A percentile compares a stretch with the other conserved stretches of the same genome.
phyloP scores from a whole-genome alignment of 2,797 vertebrate species.

The Sebastes trivittatus region DNA sequence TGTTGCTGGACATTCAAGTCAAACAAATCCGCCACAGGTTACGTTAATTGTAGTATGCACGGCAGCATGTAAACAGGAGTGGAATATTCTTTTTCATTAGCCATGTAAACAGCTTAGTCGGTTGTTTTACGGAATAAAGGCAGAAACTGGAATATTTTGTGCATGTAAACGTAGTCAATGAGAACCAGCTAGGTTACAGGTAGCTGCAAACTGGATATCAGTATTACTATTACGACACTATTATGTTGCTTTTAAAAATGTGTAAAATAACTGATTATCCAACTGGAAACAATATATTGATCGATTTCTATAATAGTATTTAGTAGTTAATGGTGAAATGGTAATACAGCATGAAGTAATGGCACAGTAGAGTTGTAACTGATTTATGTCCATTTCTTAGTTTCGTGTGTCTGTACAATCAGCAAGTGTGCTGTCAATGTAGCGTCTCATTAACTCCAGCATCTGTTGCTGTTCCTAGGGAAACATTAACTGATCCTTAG shows the following conservation, averaged over 20 bases:
- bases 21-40: too few relatives aligned
- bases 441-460: slow-evolving; percentile 46
- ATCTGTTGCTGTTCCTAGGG: slow-evolving; percentile 70
- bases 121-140: too few relatives aligned
- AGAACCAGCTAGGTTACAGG: background rate
- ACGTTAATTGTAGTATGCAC: accelerated
- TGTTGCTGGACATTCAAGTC: too few relatives aligned
- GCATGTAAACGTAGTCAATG: background rate
- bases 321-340: background rate
- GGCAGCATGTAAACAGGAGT: too few relatives aligned
- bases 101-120: too few relatives aligned
- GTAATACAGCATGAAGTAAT: background rate
- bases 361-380: background rate
- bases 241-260: background rate
- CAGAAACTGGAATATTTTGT: too few relatives aligned
- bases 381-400: background rate
- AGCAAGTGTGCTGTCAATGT: background rate
- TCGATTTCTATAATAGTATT: background rate
- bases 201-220: too few relatives aligned
- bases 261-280: background rate
- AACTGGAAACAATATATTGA: background rate
- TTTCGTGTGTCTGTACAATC: background rate
- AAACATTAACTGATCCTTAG: slow-evolving; percentile 67
- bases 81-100: too few relatives aligned
- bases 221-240: too few relatives aligned